Evolutionary conservation across 2,797 vertebrate species (phyloP).

Genomic region (Anguilla pacifica): DNA sequence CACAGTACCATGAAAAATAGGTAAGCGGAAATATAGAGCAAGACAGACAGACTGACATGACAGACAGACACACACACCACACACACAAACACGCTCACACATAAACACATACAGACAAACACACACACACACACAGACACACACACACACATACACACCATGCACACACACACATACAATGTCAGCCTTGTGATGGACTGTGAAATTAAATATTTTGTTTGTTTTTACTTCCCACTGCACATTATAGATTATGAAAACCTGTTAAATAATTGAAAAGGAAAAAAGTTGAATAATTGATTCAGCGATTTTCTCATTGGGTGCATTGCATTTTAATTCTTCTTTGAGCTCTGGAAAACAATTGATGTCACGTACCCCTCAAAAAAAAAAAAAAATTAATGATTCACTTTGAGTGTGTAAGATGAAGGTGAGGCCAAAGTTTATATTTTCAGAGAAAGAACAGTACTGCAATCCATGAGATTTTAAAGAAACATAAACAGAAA

Average conservation of each 20-base stretch:
- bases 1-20: background rate
- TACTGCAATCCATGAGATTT: background rate
- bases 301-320: too few relatives aligned
- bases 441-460: background rate
- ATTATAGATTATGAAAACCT: background rate
- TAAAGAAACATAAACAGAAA: too few relatives aligned
- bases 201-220: background rate
- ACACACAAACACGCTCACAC: background rate
- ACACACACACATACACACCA: background rate
- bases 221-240: slow-evolving; percentile 4
- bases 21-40: background rate
- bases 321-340: background rate
- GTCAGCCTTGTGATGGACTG: background rate
- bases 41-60: background rate
- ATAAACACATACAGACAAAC: background rate
- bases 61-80: background rate
- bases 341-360: background rate
- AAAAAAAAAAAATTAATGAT: background rate
- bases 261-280: slow-evolving; percentile 4
- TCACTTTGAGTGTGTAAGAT: background rate
- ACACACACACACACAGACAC: background rate
- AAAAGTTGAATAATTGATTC: background rate
- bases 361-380: background rate
- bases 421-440: background rate
- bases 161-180: background rate